Evolutionary conservation across 2,888 invertebrate genomes (phyloP).

Genomic region (Pelosia muscerda): DNA sequence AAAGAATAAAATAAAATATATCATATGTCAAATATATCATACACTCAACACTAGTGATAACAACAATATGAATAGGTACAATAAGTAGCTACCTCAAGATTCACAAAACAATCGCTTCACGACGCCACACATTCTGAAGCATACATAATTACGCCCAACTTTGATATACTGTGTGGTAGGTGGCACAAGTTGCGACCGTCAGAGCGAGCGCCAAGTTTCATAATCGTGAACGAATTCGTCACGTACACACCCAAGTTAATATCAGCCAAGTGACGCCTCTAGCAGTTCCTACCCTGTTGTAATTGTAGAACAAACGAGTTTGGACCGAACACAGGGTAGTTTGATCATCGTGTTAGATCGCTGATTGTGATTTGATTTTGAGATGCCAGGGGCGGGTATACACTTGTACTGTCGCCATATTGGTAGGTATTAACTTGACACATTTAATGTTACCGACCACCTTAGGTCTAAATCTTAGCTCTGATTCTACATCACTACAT

Average conservation of each 20-base stretch:
- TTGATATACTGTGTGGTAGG: constrained; percentile 13
- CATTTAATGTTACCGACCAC: too few species aligned
- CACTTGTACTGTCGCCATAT: background rate
- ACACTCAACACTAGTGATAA: too few species aligned
- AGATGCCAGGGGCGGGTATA: constrained; percentile 5
- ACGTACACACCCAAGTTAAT: constrained; percentile 58
- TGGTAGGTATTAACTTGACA: background rate
- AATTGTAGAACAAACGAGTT: constrained; percentile 47
- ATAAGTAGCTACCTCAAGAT: background rate
- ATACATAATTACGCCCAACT: constrained; percentile 18
- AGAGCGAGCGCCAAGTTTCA: constrained; percentile 51
- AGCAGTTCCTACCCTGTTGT: constrained; percentile 43
- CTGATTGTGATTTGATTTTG: constrained; percentile 30
- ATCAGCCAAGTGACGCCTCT: constrained; percentile 53
- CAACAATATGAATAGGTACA: background rate
- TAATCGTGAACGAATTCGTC: constrained; percentile 60
- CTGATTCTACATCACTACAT: too few species aligned
- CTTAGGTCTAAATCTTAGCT: too few species aligned
- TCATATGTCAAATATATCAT: too few species aligned
- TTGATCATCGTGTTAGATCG: constrained; percentile 20
- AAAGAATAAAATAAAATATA: too few species aligned
- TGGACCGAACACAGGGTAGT: constrained; percentile 19
- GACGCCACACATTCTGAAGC: constrained; percentile 6
- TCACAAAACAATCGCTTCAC: constrained; percentile 3
- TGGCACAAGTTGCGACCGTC: constrained; percentile 36